Base-by-base conservation (phyloP, 2,888 invertebrate species). In the Lycia hirtaria region DNA sequence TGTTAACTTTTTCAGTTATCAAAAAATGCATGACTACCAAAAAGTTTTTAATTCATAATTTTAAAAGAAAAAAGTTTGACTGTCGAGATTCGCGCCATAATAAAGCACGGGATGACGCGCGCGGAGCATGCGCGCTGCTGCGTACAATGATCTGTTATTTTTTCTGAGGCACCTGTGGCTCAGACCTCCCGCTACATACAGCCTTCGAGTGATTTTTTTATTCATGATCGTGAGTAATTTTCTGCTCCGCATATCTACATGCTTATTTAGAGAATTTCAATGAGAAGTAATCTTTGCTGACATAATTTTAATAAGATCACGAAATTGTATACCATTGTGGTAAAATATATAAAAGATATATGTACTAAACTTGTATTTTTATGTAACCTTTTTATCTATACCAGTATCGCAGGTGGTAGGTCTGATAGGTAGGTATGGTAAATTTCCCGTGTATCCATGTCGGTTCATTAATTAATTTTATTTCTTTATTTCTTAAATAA, bases 131-230 rank as follows among this genome's bases (percentile, higher is more conserved):
- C 86, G 86, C 83, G 76, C 69, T 70, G 69, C 75, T 58, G 71
- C 77, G 78, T 80, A 81, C 80, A 84, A 84, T 87, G 86, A 82
- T 80, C 72, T 57, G 73, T 52, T 63, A 75, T 78, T 83, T 83
- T 79, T 73, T 68, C 55, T 60, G 62, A 54, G 53, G 72, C 76
- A 74, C 65, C 56, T 59, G 62, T 54, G 54, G 72, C 76, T 73
- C 66, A 72, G 75, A 73, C 75, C 80, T 81, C 82, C 77, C 79
- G 75, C 78, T 80, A 78, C 40, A 40, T 77, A 75, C 75, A 83
- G 79, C 81, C 81, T 80, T 69, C 69, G 59, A 66, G 62, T 61
- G 64, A 70, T 63, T 69, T 74, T 69, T 73, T 72, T 63, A 70
- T 73, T 72, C 60, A 69, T 66, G 69, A 73, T 78, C 75, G 75